Evolutionary conservation across 2,113 vertebrate species (phyloP).

Genomic region (Stegostoma tigrinum): DNA sequence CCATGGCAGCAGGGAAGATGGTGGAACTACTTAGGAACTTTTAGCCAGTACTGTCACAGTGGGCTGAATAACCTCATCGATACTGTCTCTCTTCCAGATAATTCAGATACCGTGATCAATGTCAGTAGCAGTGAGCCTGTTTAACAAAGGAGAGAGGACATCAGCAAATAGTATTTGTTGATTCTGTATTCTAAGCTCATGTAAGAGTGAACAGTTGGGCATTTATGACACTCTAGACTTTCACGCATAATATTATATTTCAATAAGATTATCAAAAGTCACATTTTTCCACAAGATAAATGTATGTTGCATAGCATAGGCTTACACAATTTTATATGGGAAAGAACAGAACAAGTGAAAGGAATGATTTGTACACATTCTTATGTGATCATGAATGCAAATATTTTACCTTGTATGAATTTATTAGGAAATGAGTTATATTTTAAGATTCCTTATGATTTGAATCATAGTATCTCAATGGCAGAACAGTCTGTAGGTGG

Average conservation of each 20-base stretch:
- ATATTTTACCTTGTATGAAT: background rate
- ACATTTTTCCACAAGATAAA: background rate
- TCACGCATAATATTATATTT: background rate
- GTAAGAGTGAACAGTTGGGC: background rate
- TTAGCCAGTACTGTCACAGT: background rate
- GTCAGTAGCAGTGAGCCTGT: background rate
- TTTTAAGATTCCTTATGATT: background rate
- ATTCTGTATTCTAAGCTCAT: background rate
- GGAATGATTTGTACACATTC: background rate
- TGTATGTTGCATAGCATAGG: background rate
- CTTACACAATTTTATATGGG: background rate
- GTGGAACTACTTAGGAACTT: background rate
- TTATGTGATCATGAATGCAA: background rate
- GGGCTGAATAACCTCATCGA: background rate
- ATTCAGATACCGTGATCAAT: background rate
- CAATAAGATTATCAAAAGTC: background rate
- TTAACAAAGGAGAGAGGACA: background rate
- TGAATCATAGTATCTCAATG: background rate
- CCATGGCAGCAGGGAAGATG: background rate
- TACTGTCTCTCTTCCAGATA: background rate
- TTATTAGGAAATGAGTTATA: background rate
- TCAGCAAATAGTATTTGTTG: background rate
- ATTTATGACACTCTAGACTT: background rate
- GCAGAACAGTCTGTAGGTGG: background rate
- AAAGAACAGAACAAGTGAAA: background rate